Evolutionary conservation across 1,140 invertebrate species (phyloP).

Genomic region (Spodoptera frugiperda): DNA sequence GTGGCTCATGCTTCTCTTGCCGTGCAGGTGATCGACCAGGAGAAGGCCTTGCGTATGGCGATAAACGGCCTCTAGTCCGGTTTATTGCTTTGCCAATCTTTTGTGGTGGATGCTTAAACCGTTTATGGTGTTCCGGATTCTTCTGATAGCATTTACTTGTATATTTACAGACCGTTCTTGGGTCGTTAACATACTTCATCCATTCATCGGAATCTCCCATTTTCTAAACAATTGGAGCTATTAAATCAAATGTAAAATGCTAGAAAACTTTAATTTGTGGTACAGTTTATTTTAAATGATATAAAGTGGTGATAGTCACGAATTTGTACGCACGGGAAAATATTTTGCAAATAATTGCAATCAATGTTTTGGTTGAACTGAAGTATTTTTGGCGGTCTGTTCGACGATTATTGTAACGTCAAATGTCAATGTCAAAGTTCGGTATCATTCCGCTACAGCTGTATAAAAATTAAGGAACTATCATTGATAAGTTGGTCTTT

Average conservation of each 20-base stretch:
- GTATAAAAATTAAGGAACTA: not conserved
- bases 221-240: slow-evolving; percentile 21
- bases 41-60: slow-evolving; percentile 59
- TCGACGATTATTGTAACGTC: no score
- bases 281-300: not conserved
- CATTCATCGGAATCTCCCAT: slow-evolving; percentile 72
- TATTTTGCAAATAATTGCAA: no score
- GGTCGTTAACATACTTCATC: slow-evolving; percentile 70
- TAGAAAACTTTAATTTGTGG: not conserved
- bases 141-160: slow-evolving; percentile 94
- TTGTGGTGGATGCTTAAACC: slow-evolving; percentile 91
- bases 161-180: slow-evolving; percentile 90
- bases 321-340: no score
- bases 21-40: not conserved
- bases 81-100: slow-evolving; percentile 59
- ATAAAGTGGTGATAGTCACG: no score
- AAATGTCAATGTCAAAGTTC: slow-evolving; percentile 15
- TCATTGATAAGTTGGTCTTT: not conserved
- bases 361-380: no score
- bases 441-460: not conserved
- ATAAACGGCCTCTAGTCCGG: slow-evolving; percentile 58
- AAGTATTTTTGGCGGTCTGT: no score
- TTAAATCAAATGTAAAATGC: not conserved
- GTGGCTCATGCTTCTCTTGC: not conserved
- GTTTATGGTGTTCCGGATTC: slow-evolving; percentile 91